Evolutionary conservation across 2,888 invertebrate genomes (phyloP).

Genomic region (Drosophila macrospina): DNA sequence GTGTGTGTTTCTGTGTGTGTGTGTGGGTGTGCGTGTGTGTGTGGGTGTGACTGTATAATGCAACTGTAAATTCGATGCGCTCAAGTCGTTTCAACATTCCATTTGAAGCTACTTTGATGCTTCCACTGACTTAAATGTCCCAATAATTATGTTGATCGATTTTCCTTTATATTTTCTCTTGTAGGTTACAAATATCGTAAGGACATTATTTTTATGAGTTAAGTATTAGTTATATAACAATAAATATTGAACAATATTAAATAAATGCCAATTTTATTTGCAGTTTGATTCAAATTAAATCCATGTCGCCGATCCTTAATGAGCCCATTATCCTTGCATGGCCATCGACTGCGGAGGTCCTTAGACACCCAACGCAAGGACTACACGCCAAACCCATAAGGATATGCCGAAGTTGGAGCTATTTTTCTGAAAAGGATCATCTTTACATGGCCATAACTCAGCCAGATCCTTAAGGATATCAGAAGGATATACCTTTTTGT

Average conservation of each 20-base stretch:
- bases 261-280: too few relatives aligned
- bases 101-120: slow-evolving; percentile 73
- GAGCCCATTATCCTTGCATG: too few relatives aligned
- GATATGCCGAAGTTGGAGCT: too few relatives aligned
- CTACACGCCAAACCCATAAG: too few relatives aligned
- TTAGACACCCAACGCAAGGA: too few relatives aligned
- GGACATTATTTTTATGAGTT: background rate
- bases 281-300: too few relatives aligned
- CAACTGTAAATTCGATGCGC: slow-evolving; percentile 66
- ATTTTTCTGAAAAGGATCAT: too few relatives aligned
- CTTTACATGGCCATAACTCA: too few relatives aligned
- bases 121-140: slow-evolving; percentile 62
- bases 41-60: slow-evolving; percentile 61
- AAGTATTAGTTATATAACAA: too few relatives aligned
- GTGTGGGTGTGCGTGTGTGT: slow-evolving; percentile 6
- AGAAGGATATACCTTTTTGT: background rate
- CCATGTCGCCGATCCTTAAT: too few relatives aligned
- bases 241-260: too few relatives aligned
- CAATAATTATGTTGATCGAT: slow-evolving; percentile 55
- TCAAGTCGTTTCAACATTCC: slow-evolving; percentile 62
- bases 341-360: too few relatives aligned
- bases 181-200: background rate
- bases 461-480: background rate
- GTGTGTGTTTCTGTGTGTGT: slow-evolving; percentile 11
- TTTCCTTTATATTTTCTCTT: background rate